These are phyloP conservation scores for Antheraea yamamai DNA, from an alignment of 2,888 invertebrate genomes.

Conservation along the genomic window DNA sequence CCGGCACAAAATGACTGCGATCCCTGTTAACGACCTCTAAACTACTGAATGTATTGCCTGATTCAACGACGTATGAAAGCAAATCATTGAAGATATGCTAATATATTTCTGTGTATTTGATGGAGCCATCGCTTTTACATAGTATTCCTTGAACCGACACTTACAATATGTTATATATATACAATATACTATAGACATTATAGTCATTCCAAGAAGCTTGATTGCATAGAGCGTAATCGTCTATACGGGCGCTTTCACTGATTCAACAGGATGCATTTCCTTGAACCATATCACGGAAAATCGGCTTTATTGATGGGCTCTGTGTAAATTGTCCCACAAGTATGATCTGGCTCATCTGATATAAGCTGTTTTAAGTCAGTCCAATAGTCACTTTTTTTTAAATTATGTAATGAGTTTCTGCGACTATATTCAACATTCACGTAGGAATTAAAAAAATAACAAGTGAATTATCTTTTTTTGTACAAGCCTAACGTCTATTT, in stretches of 20 bases:
- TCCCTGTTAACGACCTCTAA: not conserved
- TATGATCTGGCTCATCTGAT: not conserved
- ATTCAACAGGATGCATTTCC: not conserved
- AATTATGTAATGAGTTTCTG: not conserved
- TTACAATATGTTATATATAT: not conserved
- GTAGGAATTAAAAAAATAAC: not conserved
- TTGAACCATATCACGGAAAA: not conserved
- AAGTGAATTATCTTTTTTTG: no score
- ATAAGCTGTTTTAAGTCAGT: not conserved
- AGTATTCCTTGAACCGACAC: not conserved
- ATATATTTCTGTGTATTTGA: not conserved
- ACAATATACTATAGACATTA: not conserved
- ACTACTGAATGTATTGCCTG: not conserved
- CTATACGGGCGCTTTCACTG: not conserved
- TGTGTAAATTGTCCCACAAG: not conserved
- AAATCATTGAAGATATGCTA: not conserved
- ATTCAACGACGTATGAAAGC: not conserved
- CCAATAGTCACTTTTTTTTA: no score
- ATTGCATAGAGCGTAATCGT: not conserved
- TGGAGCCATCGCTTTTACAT: not conserved
- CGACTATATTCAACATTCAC: not conserved
- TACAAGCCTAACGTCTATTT: not conserved
- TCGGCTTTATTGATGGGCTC: not conserved
- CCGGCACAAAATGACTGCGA: no score
- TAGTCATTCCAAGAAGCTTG: not conserved